Conservation (phyloP, 1,140 invertebrate genomes). For the Zophobas atratus region DNA sequence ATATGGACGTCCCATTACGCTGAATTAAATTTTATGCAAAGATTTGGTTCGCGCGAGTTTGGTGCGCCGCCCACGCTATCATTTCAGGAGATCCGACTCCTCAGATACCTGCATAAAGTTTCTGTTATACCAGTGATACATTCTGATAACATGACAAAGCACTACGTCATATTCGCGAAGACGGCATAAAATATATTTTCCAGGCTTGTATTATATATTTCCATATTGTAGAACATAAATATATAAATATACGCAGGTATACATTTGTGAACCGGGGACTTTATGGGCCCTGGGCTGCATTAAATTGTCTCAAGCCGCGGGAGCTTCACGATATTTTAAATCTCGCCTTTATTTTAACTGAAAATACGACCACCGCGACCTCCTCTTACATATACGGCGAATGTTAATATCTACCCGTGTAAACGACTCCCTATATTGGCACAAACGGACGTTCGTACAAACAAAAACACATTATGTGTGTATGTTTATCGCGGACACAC, state of each 20-base stretch:
- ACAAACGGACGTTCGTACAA: constrained; percentile 42
- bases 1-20: too few relatives aligned
- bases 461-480: constrained; percentile 44
- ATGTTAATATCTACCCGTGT: constrained; percentile 48
- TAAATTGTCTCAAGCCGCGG: constrained; percentile 60
- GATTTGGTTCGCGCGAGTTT: too few relatives aligned
- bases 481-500: constrained; percentile 35
- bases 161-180: constrained; percentile 58
- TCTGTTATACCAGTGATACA: constrained; percentile 51
- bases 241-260: constrained; percentile 63
- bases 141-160: constrained; percentile 61
- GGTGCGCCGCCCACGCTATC: constrained; percentile 8
- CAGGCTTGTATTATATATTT: constrained; percentile 62
- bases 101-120: constrained; percentile 45
- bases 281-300: constrained; percentile 60
- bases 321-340: constrained; percentile 53
- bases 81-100: constrained; percentile 37
- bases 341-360: constrained; percentile 59
- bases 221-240: constrained; percentile 65
- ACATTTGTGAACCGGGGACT: constrained; percentile 58
- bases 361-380: constrained; percentile 55
- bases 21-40: too few relatives aligned
- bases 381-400: constrained; percentile 36
- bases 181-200: constrained; percentile 57
- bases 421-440: constrained; percentile 48